A percentile compares a stretch with the other conserved stretches of the same genome.
These are phyloP conservation scores for Hybognathus amarus DNA, from an alignment of 2,797 vertebrate genomes.

Conservation along the genomic window DNA sequence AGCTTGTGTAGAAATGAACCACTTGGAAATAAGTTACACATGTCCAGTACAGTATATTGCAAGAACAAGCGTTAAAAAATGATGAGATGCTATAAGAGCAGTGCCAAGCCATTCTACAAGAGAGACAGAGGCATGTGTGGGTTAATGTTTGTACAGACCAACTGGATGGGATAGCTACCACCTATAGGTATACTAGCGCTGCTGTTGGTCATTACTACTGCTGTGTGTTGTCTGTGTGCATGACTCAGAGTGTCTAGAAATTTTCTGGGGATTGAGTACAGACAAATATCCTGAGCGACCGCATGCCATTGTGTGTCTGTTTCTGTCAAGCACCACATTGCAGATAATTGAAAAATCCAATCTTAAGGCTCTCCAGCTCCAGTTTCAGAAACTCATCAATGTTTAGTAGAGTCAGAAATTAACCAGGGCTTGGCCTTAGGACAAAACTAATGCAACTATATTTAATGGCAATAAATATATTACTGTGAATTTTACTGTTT, in stretches of 20 bases:
- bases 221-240: slow-evolving; percentile 30
- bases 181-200: slow-evolving; percentile 36
- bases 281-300: slow-evolving; percentile 27
- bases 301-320: slow-evolving; percentile 2
- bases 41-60: slow-evolving; percentile 13
- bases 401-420: neutral
- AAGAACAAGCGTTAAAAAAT: neutral
- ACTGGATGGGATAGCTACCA: slow-evolving; percentile 30
- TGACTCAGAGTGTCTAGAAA: slow-evolving; percentile 41
- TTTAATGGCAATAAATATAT: neutral
- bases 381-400: slow-evolving; percentile 14
- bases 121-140: neutral
- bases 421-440: neutral
- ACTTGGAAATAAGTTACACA: slow-evolving; percentile 23
- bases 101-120: slow-evolving; percentile 11
- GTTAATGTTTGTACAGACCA: slow-evolving; percentile 20
- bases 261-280: slow-evolving; percentile 37
- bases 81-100: neutral
- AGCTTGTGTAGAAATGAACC: slow-evolving; percentile 1
- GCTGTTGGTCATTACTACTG: slow-evolving; percentile 29
- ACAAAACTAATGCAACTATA: neutral
- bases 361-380: slow-evolving; percentile 9
- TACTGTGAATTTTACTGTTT: neutral
- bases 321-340: slow-evolving; percentile 6
- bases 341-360: slow-evolving; percentile 20